A percentile compares a stretch with the other conserved stretches of the same genome.
These are phyloP conservation scores for Nipponia nippon DNA, from an alignment of 2,113 vertebrate species.

Conservation along the genomic window DNA sequence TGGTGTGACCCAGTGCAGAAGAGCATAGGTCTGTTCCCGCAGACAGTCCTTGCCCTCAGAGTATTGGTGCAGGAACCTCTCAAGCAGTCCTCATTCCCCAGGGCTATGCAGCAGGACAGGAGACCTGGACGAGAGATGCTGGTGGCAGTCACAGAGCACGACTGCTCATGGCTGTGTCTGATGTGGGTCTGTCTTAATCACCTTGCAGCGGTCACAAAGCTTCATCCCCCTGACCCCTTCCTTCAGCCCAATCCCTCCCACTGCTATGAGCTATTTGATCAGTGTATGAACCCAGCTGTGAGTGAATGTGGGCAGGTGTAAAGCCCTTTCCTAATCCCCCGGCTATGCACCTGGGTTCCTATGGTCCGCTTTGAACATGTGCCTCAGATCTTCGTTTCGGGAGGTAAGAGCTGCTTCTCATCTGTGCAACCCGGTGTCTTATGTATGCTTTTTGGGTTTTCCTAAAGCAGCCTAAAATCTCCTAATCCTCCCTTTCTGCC, in stretches of 20 bases:
- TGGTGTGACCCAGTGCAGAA: neutral
- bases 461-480: conserved; percentile 4
- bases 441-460: neutral
- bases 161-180: neutral
- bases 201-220: neutral
- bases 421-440: neutral
- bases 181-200: neutral
- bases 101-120: neutral
- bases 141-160: neutral
- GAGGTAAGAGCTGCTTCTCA: neutral
- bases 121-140: neutral
- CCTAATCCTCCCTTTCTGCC: neutral
- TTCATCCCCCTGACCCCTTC: neutral
- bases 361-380: neutral
- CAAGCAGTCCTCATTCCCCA: neutral
- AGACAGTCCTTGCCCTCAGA: neutral
- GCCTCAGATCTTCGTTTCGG: conserved; percentile 1
- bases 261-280: neutral
- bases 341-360: neutral
- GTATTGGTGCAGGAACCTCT: neutral
- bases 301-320: conserved; percentile 10
- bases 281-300: neutral
- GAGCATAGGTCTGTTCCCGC: neutral
- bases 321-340: conserved; percentile 14
- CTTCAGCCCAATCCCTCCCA: neutral